A percentile compares a stretch with the other conserved stretches of the same genome.
phyloP scores from a whole-genome alignment of 2,113 vertebrate genomes.

The Nyctereutes procyonoides region DNA sequence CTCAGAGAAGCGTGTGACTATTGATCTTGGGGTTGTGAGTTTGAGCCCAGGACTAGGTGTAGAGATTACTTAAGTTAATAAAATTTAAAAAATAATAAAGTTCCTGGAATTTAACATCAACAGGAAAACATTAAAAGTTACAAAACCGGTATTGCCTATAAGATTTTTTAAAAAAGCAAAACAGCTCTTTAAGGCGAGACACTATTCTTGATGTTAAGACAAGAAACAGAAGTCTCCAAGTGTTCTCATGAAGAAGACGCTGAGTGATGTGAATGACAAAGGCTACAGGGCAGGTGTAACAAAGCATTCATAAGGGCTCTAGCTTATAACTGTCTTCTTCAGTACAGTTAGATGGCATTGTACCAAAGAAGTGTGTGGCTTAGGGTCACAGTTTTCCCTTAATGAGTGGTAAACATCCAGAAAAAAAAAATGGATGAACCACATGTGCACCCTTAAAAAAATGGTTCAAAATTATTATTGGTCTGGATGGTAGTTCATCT shows the following conservation, averaged over 20 bases:
- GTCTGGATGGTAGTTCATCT: background rate
- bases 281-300: background rate
- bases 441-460: background rate
- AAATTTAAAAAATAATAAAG: background rate
- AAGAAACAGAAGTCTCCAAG: background rate
- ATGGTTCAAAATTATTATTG: background rate
- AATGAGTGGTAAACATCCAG: background rate
- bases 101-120: conserved; percentile 24
- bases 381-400: background rate
- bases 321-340: background rate
- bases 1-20: background rate
- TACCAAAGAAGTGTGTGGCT: background rate
- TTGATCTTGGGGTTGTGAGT: background rate
- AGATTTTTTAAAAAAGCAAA: background rate
- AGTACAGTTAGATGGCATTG: background rate
- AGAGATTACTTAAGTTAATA: background rate
- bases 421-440: background rate
- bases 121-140: background rate
- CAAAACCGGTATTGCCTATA: background rate
- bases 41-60: background rate
- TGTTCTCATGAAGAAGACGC: background rate
- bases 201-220: background rate
- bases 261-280: background rate
- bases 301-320: background rate
- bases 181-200: background rate